Conservation (phyloP, 2,113 vertebrate species). For the Amphilophus citrinellus region DNA sequence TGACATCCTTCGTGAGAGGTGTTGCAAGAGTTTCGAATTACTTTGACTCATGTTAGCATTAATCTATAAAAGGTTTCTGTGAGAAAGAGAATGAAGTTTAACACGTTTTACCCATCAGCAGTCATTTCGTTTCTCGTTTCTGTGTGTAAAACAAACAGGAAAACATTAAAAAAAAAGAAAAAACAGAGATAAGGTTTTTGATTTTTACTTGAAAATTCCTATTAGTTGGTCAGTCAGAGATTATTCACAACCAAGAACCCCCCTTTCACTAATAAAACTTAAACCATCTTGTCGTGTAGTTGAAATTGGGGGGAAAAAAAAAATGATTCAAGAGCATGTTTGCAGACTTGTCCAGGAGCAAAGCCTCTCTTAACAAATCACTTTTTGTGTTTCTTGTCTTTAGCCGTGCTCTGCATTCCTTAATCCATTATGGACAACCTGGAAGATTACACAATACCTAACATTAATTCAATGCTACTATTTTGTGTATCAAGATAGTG, state of each 20-base stretch:
- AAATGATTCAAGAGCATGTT: neutral
- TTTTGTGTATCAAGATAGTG: constrained; percentile 18
- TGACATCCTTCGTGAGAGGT: neutral
- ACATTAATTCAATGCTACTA: constrained; percentile 18
- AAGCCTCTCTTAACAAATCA: neutral
- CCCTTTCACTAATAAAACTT: neutral
- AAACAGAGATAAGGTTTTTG: neutral
- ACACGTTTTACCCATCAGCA: no score
- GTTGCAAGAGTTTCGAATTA: neutral
- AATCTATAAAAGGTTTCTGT: neutral
- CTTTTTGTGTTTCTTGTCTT: constrained; percentile 2
- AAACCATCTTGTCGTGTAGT: neutral
- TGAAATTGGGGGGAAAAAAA: no score
- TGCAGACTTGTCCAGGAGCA: neutral
- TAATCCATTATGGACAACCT: constrained; percentile 23
- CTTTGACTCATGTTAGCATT: neutral
- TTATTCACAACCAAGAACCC: neutral
- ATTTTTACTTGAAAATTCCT: neutral
- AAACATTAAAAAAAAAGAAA: no score
- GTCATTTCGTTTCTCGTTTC: rapidly evolving
- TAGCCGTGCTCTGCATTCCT: neutral
- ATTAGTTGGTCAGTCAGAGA: neutral
- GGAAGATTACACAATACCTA: constrained; percentile 3
- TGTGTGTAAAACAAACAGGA: neutral
- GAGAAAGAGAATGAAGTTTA: neutral